Base-by-base conservation (phyloP, 1,140 invertebrate genomes). In the Drosophila sulfurigaster region DNA sequence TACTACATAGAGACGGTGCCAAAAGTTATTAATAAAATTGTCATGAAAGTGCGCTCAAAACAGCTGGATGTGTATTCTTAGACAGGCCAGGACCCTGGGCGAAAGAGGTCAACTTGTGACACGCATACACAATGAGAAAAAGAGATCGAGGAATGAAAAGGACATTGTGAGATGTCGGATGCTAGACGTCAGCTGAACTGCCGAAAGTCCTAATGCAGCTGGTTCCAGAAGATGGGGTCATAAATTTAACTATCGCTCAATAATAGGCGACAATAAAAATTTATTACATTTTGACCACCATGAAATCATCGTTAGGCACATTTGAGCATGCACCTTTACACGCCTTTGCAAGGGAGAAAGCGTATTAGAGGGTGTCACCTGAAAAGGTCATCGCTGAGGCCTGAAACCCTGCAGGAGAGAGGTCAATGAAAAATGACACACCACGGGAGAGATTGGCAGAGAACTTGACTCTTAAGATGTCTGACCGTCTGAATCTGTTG, bases 201-300 rank as follows among this genome's bases (percentile, higher is more conserved):
- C 41, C 59, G 49, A 25, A 46, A 41, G 45, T 49, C 46, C 56
- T 59, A 69, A 71, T 72, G 77, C 73, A 82, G 76, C 67, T 59
- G 68, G 62, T 16, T 25, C 20, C 20, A 25, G 41, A 16, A 38
- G 52, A 52, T 38, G 72, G 28, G 51, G 75, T 68, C 81, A 82
- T 91, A 89, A 91, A 91, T 91, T 89, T 49, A 56, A 82, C 63
- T 71, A 63, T 91, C 73, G 79, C 67, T 78, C 78, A 75, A 86
- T 86, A 86, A 91, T 76, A 79, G 85, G 66, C 48, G 78, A 80
- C 85, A 89, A 90, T 91, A 91, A 82, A 91, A 91, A 91, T 91
- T 90, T 85, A 91, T 91, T 90, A 75, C 82, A 83, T 59, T 88
- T 78, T 91, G 90, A 91, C 90, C 90, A 91, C 90, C 90, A 91